phyloP scores from a whole-genome alignment of 2,797 vertebrate species.

The Acropternis orthonyx region DNA sequence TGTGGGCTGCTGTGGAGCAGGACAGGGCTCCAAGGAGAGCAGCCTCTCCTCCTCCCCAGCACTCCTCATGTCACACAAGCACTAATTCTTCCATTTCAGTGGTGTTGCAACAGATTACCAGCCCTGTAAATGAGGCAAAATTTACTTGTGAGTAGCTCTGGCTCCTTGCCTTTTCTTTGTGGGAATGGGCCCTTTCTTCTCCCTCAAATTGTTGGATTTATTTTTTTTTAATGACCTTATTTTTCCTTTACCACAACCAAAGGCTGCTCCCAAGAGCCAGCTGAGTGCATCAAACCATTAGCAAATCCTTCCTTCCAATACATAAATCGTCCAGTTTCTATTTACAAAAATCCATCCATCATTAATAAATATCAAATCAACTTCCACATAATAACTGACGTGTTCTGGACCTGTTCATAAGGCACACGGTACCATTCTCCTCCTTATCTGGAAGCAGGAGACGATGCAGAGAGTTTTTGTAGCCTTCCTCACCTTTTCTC shows the following conservation, averaged over 20 bases:
- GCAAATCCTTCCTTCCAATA: background rate
- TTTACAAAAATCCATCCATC: conserved; percentile 1
- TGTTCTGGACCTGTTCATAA: background rate
- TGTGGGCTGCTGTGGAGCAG: background rate
- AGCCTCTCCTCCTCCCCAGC: background rate
- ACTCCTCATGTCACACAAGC: background rate
- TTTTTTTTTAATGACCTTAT: background rate
- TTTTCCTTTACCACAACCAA: conserved; percentile 13
- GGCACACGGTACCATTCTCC: background rate
- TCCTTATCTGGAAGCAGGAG: background rate
- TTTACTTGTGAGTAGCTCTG: background rate
- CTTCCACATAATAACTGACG: background rate
- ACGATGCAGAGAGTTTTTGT: conserved; percentile 15
- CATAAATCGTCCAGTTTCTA: background rate
- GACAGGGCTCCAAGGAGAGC: rapidly evolving
- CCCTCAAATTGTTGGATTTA: background rate
- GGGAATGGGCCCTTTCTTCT: background rate
- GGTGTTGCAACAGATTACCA: background rate
- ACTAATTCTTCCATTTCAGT: background rate
- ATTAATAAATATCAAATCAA: conserved; percentile 27
- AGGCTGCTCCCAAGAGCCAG: conserved; percentile 29
- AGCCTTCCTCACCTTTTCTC: conserved; percentile 40
- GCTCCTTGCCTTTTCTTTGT: background rate
- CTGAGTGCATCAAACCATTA: conserved; percentile 60
- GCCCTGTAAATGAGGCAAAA: background rate